Evolutionary conservation across 2,797 vertebrate species (phyloP).

Genomic region (Euphonia xanthogaster): DNA sequence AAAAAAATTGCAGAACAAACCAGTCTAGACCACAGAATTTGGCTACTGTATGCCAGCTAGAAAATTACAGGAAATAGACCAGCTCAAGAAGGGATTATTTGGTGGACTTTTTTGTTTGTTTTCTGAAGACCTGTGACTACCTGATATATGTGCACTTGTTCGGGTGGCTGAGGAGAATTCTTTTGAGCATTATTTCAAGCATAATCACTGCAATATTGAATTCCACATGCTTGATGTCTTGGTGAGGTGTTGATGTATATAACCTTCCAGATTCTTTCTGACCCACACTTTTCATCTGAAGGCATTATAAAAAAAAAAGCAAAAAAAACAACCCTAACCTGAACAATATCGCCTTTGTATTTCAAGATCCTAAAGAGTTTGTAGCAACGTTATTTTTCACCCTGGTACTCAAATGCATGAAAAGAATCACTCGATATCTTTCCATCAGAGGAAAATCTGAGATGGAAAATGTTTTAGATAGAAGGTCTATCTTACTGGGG

Average conservation of each 20-base stretch:
- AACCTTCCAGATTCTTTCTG: neutral
- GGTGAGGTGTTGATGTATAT: constrained; percentile 19
- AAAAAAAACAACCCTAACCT: neutral
- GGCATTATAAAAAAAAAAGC: neutral
- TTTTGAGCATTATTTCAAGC: neutral
- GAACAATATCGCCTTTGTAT: constrained; percentile 7
- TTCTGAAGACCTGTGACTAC: neutral
- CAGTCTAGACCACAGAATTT: constrained; percentile 53
- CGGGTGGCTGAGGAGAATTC: neutral
- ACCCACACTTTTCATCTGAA: neutral
- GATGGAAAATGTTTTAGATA: constrained; percentile 41
- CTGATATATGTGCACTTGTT: neutral
- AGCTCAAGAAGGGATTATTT: neutral
- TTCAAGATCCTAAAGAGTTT: neutral
- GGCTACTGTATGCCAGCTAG: constrained; percentile 43
- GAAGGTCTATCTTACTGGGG: neutral
- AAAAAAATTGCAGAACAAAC: constrained; percentile 62
- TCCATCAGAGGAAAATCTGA: constrained; percentile 34
- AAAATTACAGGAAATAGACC: constrained; percentile 54
- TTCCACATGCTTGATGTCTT: constrained; percentile 32
- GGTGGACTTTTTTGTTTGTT: neutral
- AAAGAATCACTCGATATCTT: neutral
- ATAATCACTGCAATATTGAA: constrained; percentile 26
- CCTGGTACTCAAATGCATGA: neutral
- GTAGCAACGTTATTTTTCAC: neutral